A percentile compares a stretch with the other conserved stretches of the same genome.
Conservation (phyloP, 2,888 invertebrate genomes). For the Anoncus sp. region DNA sequence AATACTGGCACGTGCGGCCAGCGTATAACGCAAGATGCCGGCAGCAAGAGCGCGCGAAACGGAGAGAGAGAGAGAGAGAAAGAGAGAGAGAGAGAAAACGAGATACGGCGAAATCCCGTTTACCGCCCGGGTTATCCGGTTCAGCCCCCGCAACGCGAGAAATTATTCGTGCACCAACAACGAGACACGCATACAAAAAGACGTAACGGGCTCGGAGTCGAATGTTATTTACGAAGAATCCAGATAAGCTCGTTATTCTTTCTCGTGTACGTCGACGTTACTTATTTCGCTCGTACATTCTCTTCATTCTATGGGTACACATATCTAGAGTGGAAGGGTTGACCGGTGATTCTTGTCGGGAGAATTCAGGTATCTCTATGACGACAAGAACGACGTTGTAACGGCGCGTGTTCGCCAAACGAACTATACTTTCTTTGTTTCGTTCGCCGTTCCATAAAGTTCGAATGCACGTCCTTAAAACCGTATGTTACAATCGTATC, state of each 20-base stretch:
- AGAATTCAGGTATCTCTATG: conserved; percentile 14
- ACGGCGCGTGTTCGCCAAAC: neutral
- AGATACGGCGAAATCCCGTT: conserved; percentile 47
- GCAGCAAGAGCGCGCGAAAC: conserved; percentile 1
- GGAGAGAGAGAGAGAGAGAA: conserved; percentile 18
- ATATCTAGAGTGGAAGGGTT: neutral
- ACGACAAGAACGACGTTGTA: conserved; percentile 6
- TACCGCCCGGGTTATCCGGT: conserved; percentile 37
- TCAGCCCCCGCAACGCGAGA: conserved; percentile 52
- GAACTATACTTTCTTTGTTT: conserved; percentile 34
- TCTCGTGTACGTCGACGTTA: conserved; percentile 15
- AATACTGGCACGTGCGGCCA: conserved; percentile 56
- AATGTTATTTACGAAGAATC: conserved; percentile 50
- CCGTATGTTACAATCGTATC: neutral
- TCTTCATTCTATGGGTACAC: neutral
- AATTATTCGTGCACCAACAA: conserved; percentile 36
- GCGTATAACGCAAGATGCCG: conserved; percentile 18
- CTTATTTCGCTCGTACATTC: conserved; percentile 7
- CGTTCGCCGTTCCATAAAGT: neutral
- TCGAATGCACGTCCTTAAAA: neutral
- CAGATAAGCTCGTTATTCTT: conserved; percentile 55
- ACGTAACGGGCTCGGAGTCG: neutral
- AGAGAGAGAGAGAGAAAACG: neutral
- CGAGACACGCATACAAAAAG: neutral
- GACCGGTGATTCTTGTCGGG: conserved; percentile 17